Percentiles rank a stretch among this genome's conserved stretches.
These are phyloP conservation scores for Hormaphis cornu DNA, from an alignment of 1,140 invertebrate genomes.

Conservation along the genomic window DNA sequence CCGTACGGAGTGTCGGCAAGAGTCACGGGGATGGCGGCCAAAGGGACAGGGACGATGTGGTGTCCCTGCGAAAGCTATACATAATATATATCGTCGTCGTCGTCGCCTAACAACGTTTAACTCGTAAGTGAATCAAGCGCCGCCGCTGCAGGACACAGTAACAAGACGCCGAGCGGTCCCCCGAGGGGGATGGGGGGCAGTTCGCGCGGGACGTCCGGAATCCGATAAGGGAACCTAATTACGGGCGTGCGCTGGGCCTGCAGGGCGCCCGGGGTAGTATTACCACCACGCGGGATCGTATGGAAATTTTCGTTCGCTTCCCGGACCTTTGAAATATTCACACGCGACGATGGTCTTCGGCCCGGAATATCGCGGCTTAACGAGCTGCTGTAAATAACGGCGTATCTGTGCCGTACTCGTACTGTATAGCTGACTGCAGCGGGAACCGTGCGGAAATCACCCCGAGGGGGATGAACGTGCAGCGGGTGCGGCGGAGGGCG, in stretches of 20 bases:
- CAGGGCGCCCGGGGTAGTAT: background rate
- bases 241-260: background rate
- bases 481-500: no score
- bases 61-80: conserved; percentile 24
- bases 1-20: background rate
- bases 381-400: no score
- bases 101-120: conserved; percentile 32
- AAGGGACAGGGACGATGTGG: background rate
- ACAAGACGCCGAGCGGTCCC: conserved; percentile 23
- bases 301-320: conserved; percentile 24
- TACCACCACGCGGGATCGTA: conserved; percentile 25
- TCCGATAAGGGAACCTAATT: conserved; percentile 28
- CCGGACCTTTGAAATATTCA: conserved; percentile 32
- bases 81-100: no score
- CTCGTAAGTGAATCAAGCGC: conserved; percentile 30
- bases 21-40: background rate
- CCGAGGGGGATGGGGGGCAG: conserved; percentile 6
- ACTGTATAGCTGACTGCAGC: no score
- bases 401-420: no score
- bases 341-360: conserved; percentile 8
- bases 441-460: no score
- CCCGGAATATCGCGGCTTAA: background rate
- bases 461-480: no score
- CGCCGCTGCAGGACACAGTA: no score
- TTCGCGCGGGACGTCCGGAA: conserved; percentile 23